Evolutionary conservation across 2,113 vertebrate genomes (phyloP), one percentile per base, ranked within the genome.

Genomic region (Mohoua ochrocephala): DNA sequence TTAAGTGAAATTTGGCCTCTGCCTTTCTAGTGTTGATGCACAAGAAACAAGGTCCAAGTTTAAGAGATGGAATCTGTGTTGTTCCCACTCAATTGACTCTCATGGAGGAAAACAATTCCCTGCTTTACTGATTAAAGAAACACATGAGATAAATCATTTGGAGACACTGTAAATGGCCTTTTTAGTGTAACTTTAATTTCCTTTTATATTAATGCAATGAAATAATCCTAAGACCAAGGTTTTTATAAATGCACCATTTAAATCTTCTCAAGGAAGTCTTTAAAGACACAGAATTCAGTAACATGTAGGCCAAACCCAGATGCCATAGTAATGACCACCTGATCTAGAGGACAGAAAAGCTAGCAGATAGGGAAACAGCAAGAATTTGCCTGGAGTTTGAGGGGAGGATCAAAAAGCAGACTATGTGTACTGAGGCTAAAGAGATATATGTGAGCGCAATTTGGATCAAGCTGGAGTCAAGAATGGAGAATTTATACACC

Each of bases 11-110:
- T 89, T 37, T 54, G 8, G 7, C 14, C 28, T 33, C 19, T 67
- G 1, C 47, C n/a, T 42, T 82, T 26, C 41, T 47, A 10, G 12
- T 33, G 6, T 22, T 56, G 26, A 26, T 56, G 27, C 17, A 56
- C 15, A 47, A 54, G 47, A 64, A 89, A 59, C 8, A 52, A 16
- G 9, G 11, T 49, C 11, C 22, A 63, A 31, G 9, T 49, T 67
- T 54, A 49, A 67, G 7, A 52, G 15, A 21, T 8, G 12, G 24
- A 71, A 45, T 45, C 7, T 70, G 10, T 6, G 1, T 37, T 50
- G 5, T 17, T 42, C 8, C n/a, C 4, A 1, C 17, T 70, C 2
- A 3, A 18, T 15, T 83, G 30, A 30, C 12, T n/a, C 4, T 45
- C 3, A 42, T 10, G 19, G 11, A 86, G 5, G 19, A 71, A 47